A percentile compares a stretch with the other conserved stretches of the same genome.
These are phyloP conservation scores for Phycodurus eques DNA, from an alignment of 2,113 vertebrate genomes.

Conservation along the genomic window DNA sequence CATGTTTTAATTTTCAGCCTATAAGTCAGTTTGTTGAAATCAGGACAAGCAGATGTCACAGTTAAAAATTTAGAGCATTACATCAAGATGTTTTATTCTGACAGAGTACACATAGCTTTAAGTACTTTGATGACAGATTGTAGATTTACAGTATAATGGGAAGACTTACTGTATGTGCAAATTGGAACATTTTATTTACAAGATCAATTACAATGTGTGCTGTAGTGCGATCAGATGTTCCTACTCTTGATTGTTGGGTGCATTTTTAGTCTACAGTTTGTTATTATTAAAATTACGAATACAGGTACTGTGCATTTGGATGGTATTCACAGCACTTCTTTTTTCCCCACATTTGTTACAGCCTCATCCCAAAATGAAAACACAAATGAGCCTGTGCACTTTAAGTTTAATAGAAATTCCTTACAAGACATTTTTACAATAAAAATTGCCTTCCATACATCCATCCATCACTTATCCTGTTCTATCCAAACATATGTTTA, in stretches of 20 bases:
- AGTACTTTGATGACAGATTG: neutral
- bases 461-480: too few relatives aligned
- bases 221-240: neutral
- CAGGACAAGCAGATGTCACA: neutral
- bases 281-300: neutral
- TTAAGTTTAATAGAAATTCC: too few relatives aligned
- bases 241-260: neutral
- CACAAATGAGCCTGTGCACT: too few relatives aligned
- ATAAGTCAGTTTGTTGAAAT: neutral
- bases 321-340: neutral
- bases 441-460: too few relatives aligned
- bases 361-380: too few relatives aligned
- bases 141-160: neutral
- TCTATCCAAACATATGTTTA: too few relatives aligned
- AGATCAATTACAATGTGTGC: neutral
- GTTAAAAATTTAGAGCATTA: neutral
- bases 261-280: neutral
- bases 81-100: neutral
- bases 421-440: too few relatives aligned
- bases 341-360: neutral
- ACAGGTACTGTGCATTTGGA: neutral
- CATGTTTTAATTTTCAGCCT: neutral
- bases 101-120: neutral
- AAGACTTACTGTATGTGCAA: neutral
- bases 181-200: neutral